Evolutionary conservation across 2,797 vertebrate species (phyloP).

Genomic region (Acanthopagrus latus): DNA sequence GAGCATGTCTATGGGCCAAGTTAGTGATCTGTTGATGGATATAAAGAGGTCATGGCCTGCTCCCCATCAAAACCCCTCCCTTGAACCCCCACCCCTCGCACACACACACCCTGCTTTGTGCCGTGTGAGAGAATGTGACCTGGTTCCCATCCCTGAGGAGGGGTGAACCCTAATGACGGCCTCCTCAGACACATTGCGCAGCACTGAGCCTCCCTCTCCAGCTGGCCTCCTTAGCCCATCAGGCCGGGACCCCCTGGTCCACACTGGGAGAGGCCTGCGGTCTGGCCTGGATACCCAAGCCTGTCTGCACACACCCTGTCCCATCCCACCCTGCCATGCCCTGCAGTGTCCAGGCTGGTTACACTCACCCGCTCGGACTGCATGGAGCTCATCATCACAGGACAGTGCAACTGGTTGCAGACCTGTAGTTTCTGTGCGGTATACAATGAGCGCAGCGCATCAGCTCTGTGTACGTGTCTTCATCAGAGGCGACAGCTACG

Average conservation of each 20-base stretch:
- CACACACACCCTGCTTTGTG: slow-evolving; percentile 87
- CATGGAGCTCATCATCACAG: not conserved
- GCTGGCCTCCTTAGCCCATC: slow-evolving; percentile 75
- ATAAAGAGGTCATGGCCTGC: slow-evolving; percentile 89
- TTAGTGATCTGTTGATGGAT: slow-evolving; percentile 87
- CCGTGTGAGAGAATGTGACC: slow-evolving; percentile 88
- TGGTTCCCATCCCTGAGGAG: slow-evolving; percentile 89
- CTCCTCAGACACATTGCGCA: slow-evolving; percentile 81
- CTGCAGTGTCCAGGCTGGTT: slow-evolving; percentile 2
- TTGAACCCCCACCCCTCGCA: slow-evolving; percentile 75
- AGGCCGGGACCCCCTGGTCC: slow-evolving; percentile 65
- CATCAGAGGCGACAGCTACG: slow-evolving; percentile 88
- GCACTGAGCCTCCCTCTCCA: slow-evolving; percentile 81
- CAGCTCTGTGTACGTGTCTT: slow-evolving; percentile 84
- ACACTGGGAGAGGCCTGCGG: slow-evolving; percentile 36
- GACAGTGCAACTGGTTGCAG: slow-evolving; percentile 66
- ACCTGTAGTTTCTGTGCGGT: slow-evolving; percentile 63
- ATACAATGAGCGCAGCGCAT: slow-evolving; percentile 67
- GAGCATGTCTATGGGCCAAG: slow-evolving; percentile 78
- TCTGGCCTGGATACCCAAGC: slow-evolving; percentile 24
- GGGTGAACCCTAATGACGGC: slow-evolving; percentile 84
- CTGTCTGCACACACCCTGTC: slow-evolving; percentile 16
- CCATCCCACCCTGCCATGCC: slow-evolving; percentile 9
- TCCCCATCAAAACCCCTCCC: slow-evolving; percentile 83
- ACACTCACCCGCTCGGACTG: slow-evolving; percentile 6